A percentile compares a stretch with the other conserved stretches of the same genome.
These are phyloP conservation scores for Hypsopygia costalis DNA, from an alignment of 2,888 invertebrate genomes.

Conservation along the genomic window DNA sequence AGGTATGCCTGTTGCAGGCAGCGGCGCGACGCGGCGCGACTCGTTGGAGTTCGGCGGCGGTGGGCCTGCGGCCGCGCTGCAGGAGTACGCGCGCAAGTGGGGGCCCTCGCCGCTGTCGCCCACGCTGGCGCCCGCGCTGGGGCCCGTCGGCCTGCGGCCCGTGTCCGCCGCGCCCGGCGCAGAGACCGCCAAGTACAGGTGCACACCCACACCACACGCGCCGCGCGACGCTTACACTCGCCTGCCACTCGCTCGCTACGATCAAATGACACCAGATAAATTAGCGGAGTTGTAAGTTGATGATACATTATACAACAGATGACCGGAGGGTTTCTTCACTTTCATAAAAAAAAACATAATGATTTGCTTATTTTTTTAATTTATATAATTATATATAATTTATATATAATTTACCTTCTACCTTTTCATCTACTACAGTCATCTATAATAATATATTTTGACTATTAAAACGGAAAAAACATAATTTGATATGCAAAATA, in stretches of 20 bases:
- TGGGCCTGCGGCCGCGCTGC: conserved; percentile 62
- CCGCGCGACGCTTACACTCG: conserved; percentile 4
- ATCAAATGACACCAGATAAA: conserved; percentile 1
- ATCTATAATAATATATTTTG: too few species aligned
- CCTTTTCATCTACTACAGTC: too few species aligned
- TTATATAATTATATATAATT: too few species aligned
- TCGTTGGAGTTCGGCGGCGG: conserved; percentile 80
- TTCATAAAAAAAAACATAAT: too few species aligned
- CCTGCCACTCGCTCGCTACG: too few species aligned
- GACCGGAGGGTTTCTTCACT: too few species aligned
- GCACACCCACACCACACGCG: conserved; percentile 23
- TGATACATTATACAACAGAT: too few species aligned
- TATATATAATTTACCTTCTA: too few species aligned
- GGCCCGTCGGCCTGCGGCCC: conserved; percentile 83
- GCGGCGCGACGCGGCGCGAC: conserved; percentile 65
- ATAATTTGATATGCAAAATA: too few species aligned
- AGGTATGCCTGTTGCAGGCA: conserved; percentile 60
- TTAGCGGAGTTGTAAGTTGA: too few species aligned
- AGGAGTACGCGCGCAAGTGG: conserved; percentile 80
- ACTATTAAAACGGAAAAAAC: too few species aligned
- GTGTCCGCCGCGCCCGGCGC: conserved; percentile 91
- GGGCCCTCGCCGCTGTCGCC: conserved; percentile 84
- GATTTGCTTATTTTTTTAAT: too few species aligned
- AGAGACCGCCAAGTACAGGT: conserved; percentile 89
- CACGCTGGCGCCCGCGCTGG: conserved; percentile 84